A percentile compares a stretch with the other conserved stretches of the same genome.
phyloP scores from a whole-genome alignment of 2,888 invertebrate genomes.

The Troides oblongomaculatus region DNA sequence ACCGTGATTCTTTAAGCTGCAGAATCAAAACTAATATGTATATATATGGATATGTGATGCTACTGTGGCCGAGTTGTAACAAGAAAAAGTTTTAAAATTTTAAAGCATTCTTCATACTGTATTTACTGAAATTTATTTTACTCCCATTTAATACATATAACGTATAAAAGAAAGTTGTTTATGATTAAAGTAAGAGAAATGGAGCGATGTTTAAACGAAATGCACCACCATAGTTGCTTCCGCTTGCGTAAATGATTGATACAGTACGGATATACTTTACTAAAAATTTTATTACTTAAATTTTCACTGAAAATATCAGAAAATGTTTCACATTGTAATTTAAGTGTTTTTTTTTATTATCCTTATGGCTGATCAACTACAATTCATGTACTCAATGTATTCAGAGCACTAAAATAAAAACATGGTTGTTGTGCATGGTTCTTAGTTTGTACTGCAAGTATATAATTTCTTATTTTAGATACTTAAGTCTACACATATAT shows the following conservation, averaged over 20 bases:
- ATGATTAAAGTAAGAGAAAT: slow-evolving; percentile 4
- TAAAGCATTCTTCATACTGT: too few species aligned
- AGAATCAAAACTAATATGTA: too few species aligned
- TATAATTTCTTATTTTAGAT: too few species aligned
- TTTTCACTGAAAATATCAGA: background rate
- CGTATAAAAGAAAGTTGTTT: background rate
- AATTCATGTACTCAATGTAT: background rate
- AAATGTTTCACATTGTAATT: slow-evolving; percentile 1
- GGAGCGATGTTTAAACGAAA: slow-evolving; percentile 10
- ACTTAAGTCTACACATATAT: too few species aligned
- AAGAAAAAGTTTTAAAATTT: too few species aligned
- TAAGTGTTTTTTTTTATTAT: background rate
- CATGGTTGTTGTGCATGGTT: too few species aligned
- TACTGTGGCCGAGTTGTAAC: too few species aligned
- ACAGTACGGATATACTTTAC: slow-evolving; percentile 5
- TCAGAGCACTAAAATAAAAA: too few species aligned
- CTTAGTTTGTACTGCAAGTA: too few species aligned
- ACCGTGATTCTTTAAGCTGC: too few species aligned
- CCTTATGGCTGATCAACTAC: background rate
- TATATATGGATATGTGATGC: too few species aligned
- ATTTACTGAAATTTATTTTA: background rate
- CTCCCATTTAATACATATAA: background rate
- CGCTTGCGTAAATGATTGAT: slow-evolving; percentile 22
- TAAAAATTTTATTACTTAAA: slow-evolving; percentile 15
- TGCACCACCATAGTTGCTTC: slow-evolving; percentile 17